Percentiles rank a stretch among this genome's conserved stretches.
Conservation (phyloP, 2,888 invertebrate genomes). For the Conistra vaccinii region DNA sequence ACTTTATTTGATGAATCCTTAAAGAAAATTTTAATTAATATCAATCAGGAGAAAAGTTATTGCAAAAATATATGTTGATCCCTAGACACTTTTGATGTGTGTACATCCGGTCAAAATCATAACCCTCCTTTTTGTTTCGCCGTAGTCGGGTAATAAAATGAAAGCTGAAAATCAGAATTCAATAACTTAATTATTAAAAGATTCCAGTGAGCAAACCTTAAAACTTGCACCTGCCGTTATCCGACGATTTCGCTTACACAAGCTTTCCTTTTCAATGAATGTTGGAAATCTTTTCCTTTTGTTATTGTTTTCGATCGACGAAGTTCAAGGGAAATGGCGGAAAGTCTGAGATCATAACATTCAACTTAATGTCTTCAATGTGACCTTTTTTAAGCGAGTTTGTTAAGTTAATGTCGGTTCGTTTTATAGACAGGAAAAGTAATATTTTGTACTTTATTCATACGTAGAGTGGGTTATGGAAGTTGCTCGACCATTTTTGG, state of each 20-base stretch:
- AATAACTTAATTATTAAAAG: slow-evolving; percentile 31
- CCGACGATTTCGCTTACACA: slow-evolving; percentile 67
- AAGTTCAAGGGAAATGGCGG: slow-evolving; percentile 76
- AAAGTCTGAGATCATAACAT: slow-evolving; percentile 58
- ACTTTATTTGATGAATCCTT: too few species aligned
- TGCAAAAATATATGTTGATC: too few species aligned
- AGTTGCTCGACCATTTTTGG: background rate
- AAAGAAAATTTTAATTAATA: too few species aligned
- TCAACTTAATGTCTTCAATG: slow-evolving; percentile 58
- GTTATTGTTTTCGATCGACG: slow-evolving; percentile 88
- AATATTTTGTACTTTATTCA: slow-evolving; percentile 30
- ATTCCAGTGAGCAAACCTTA: slow-evolving; percentile 61
- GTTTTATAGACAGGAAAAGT: slow-evolving; percentile 47
- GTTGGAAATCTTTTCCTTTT: slow-evolving; percentile 87
- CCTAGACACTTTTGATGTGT: too few species aligned
- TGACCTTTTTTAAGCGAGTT: slow-evolving; percentile 56
- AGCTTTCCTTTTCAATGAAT: slow-evolving; percentile 88
- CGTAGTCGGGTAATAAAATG: too few species aligned
- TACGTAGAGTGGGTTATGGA: background rate
- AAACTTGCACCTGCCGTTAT: slow-evolving; percentile 79
- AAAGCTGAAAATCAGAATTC: background rate
- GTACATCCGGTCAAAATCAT: too few species aligned
- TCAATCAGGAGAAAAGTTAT: too few species aligned
- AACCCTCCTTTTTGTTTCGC: too few species aligned
- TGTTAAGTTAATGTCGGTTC: slow-evolving; percentile 47